Conservation (phyloP, 1,140 invertebrate genomes). For the Cydia pomonella region DNA sequence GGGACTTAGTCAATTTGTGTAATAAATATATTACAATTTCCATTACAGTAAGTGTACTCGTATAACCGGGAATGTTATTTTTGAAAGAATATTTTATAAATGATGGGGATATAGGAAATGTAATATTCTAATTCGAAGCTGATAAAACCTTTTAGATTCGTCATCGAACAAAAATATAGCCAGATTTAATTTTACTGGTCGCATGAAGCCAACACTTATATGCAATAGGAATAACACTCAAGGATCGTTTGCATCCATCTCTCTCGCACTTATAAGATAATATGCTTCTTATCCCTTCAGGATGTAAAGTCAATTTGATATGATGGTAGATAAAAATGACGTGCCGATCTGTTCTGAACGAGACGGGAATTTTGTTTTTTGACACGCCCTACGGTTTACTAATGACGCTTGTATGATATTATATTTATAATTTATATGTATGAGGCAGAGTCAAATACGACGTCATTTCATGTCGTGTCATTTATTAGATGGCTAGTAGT, state of each 20-base stretch:
- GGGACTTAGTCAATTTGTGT: too few relatives aligned
- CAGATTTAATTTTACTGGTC: background rate
- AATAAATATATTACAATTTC: too few relatives aligned
- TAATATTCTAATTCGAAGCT: too few relatives aligned
- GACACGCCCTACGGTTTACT: conserved; percentile 19
- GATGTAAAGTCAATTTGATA: conserved; percentile 31
- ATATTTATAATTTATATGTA: conserved; percentile 1
- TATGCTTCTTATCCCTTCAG: background rate
- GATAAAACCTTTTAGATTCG: too few relatives aligned
- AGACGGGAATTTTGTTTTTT: background rate
- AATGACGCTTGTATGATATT: conserved; percentile 5
- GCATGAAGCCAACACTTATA: background rate
- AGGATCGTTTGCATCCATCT: background rate
- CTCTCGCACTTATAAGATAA: background rate
- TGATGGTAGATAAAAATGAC: conserved; percentile 25
- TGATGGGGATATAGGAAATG: too few relatives aligned
- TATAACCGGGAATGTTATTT: too few relatives aligned
- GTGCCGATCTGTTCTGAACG: background rate
- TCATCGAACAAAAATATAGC: background rate
- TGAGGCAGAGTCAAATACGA: background rate
- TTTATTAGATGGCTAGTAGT: background rate
- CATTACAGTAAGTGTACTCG: too few relatives aligned
- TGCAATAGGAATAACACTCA: background rate
- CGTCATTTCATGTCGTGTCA: background rate
- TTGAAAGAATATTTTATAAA: too few relatives aligned